Evolutionary conservation across 2,888 invertebrate genomes (phyloP), one percentile per base, ranked within the genome.

Genomic region (Spisula solida): DNA sequence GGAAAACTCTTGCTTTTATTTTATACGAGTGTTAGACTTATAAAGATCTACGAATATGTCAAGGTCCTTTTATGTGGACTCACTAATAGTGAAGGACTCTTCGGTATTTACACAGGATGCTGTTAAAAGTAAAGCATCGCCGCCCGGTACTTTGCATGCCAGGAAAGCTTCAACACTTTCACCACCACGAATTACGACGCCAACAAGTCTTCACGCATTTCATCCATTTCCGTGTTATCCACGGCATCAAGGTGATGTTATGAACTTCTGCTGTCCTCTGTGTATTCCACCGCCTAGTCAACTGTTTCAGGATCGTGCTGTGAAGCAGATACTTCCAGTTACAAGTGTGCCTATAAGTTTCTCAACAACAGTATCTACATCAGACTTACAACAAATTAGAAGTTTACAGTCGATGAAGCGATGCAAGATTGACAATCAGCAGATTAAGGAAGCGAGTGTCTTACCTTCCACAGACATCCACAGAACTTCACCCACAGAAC

Each of bases 11-110:
- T 66, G 25, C 25, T 66, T 25, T 66, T 25, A 66, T 66, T 66
- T 66, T 25, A 66, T 66, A 66, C 60, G 5, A 66, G 60, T 66
- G 60, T 66, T 5, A 25, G 25, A 25, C 60, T 66, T 66, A 66
- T 25, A 25, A 5, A 41, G 41, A 41, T 41, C 8, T 66, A 8
- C 29, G 56, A 92, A 87, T 81, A 96, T 96, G 96, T 96, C 96
- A n/a, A 94, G 96, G 25, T 96, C 96, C 20, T 96, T 96, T 91
- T 95, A 94, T 82, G 96, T 96, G 81, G 96, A 96, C 92, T 96
- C 96, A 8, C 93, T 96, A 47, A 96, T 96, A 82, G 94, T 96
- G 81, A 96, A 95, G 88, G 94, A 94, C 60, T 88, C 93, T 5
- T 70, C 88, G 0, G n/a, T 82, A 20, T 78, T 82, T 48, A 18